These are phyloP conservation scores for Acanthochromis polyacanthus DNA, from an alignment of 2,113 vertebrate species.

Conservation along the genomic window DNA sequence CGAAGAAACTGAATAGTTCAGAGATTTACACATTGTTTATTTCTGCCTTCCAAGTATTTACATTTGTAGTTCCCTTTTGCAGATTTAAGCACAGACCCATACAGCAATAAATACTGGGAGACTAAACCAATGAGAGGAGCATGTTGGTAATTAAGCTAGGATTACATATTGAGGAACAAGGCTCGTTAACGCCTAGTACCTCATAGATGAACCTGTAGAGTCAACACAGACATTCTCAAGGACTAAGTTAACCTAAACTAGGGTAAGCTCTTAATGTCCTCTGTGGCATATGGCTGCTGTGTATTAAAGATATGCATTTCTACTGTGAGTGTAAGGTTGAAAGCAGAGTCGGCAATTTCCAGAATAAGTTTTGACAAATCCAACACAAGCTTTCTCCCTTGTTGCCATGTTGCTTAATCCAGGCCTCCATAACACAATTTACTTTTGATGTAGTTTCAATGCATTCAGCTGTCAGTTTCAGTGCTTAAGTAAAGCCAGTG, in stretches of 20 bases:
- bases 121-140: not conserved
- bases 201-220: constrained; percentile 9
- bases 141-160: not conserved
- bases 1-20: not conserved
- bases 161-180: constrained; percentile 8
- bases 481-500: constrained; percentile 14
- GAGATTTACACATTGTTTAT: not conserved
- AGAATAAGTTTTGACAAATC: constrained; percentile 41
- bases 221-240: constrained; percentile 15
- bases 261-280: constrained; percentile 24
- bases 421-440: constrained; percentile 9
- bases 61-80: not conserved
- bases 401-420: constrained; percentile 14
- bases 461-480: constrained; percentile 13
- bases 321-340: constrained; percentile 12
- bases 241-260: constrained; percentile 10
- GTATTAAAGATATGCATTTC: constrained; percentile 21
- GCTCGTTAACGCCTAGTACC: constrained; percentile 18
- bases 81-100: not conserved
- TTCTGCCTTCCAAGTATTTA: not conserved
- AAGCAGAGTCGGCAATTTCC: constrained; percentile 11
- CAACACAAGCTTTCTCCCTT: constrained; percentile 12
- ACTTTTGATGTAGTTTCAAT: constrained; percentile 5
- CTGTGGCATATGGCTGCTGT: constrained; percentile 18
- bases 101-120: not conserved